These are phyloP conservation scores for Thamnophis elegans DNA, from an alignment of 2,797 vertebrate genomes.

Conservation along the genomic window DNA sequence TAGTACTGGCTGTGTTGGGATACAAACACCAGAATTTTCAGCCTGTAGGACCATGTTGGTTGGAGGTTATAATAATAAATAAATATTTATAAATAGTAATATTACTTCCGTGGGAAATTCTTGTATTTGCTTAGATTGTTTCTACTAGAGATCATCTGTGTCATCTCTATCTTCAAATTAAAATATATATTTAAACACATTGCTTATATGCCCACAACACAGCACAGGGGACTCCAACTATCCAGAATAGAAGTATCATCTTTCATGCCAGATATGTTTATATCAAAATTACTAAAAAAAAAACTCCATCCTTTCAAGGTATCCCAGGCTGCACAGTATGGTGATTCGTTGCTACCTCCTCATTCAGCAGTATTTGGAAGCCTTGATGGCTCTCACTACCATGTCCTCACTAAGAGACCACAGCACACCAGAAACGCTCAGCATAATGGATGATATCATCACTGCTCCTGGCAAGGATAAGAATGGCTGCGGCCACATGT, in stretches of 20 bases:
- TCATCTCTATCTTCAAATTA: not conserved
- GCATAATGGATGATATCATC: constrained; percentile 94
- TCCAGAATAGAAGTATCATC: accelerated
- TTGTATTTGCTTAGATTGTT: not conserved
- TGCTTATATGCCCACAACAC: not conserved
- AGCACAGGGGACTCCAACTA: not conserved
- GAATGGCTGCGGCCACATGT: constrained; percentile 91
- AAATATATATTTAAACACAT: not conserved
- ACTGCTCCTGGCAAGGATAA: constrained; percentile 81
- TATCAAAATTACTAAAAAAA: constrained; percentile 14
- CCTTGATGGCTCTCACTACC: constrained; percentile 94
- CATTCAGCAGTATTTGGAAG: constrained; percentile 98
- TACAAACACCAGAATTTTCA: not conserved
- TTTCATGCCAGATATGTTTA: not conserved
- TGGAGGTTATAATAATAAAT: not conserved
- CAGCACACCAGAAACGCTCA: constrained; percentile 93
- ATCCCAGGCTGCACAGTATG: constrained; percentile 96
- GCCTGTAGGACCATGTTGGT: not conserved
- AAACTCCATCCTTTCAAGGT: constrained; percentile 73
- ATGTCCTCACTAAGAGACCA: constrained; percentile 88
- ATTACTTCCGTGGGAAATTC: not conserved
- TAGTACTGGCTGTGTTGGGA: not conserved
- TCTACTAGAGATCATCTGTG: not conserved
- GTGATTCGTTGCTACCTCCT: constrained; percentile 97
- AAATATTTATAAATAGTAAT: not conserved